Conservation (phyloP, 2,113 vertebrate species). For the Pogonocichla stellata region DNA sequence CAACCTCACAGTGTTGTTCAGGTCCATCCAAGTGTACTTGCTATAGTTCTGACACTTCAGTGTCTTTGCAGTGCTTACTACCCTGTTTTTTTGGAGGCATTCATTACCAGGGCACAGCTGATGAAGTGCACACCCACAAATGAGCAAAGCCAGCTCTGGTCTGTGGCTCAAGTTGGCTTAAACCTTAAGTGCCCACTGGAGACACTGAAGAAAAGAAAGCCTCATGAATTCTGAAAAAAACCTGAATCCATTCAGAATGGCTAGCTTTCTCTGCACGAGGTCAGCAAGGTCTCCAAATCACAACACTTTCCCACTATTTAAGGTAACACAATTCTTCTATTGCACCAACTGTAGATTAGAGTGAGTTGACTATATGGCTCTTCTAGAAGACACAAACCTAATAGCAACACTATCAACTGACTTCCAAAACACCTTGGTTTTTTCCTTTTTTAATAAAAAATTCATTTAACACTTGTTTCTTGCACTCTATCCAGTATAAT, state of each 20-base stretch:
- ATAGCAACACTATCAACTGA: not conserved
- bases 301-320: not conserved
- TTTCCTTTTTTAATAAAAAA: not conserved
- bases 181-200: not conserved
- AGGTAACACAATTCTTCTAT: not conserved
- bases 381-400: not conserved
- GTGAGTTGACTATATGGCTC: not conserved
- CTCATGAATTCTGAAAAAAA: not conserved
- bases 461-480: not conserved
- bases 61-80: not conserved
- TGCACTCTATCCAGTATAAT: not conserved
- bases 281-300: not conserved
- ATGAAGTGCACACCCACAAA: not conserved
- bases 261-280: not conserved
- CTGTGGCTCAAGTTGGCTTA: not conserved
- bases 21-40: not conserved
- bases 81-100: not conserved
- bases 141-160: not conserved
- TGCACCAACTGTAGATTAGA: not conserved
- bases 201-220: not conserved
- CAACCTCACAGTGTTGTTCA: not conserved
- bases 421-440: not conserved
- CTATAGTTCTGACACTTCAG: not conserved
- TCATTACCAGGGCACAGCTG: not conserved
- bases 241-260: rapidly evolving